Conservation (phyloP, 2,888 invertebrate species). For the Embidobia sp. region DNA sequence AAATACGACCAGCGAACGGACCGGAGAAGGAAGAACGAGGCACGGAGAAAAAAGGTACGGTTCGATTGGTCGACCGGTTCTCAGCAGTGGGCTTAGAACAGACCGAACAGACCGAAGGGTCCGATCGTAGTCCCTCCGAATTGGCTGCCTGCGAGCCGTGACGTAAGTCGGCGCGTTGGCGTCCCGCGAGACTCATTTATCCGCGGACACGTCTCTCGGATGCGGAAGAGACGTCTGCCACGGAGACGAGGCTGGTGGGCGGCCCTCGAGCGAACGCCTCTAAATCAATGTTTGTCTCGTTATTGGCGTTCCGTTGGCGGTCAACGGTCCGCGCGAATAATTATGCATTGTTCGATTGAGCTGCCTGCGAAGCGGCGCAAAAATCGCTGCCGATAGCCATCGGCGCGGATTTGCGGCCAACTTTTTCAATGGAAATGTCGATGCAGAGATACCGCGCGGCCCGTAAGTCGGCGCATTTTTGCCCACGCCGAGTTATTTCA, state of each 20-base stretch:
- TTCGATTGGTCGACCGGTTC: slow-evolving; percentile 12
- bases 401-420: not conserved
- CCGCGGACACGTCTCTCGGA: slow-evolving; percentile 46
- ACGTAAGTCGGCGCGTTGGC: slow-evolving; percentile 59
- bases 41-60: slow-evolving; percentile 3
- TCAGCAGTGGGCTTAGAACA: not conserved
- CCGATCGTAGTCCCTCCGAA: too few species aligned
- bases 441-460: too few species aligned
- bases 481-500: too few species aligned
- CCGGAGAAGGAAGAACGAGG: not conserved
- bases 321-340: not conserved
- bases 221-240: slow-evolving; percentile 60
- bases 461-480: too few species aligned
- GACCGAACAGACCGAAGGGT: too few species aligned
- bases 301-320: not conserved
- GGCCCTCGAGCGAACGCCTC: slow-evolving; percentile 22
- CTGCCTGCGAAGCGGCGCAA: too few species aligned
- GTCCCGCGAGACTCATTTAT: slow-evolving; percentile 51
- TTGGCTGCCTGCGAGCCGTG: slow-evolving; percentile 28
- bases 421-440: slow-evolving; percentile 12
- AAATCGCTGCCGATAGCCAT: not conserved
- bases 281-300: slow-evolving; percentile 12
- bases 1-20: not conserved
- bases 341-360: slow-evolving; percentile 41
- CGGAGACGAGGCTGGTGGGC: slow-evolving; percentile 54